Evolutionary conservation across 2,797 vertebrate genomes (phyloP).

Genomic region (Octomys mimax): DNA sequence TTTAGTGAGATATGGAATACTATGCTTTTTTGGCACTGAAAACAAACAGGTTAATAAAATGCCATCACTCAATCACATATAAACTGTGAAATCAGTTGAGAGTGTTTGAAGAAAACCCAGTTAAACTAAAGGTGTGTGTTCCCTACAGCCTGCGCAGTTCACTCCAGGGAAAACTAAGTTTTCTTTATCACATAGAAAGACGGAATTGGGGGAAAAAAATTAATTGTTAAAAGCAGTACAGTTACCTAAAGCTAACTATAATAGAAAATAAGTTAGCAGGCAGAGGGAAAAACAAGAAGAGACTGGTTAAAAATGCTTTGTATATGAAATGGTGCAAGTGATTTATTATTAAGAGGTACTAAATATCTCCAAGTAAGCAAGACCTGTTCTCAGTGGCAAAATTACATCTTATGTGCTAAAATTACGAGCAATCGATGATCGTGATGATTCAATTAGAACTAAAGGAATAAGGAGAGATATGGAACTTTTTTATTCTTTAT

Average conservation of each 20-base stretch:
- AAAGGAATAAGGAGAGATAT: neutral
- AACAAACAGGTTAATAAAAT: constrained; percentile 2
- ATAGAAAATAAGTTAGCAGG: neutral
- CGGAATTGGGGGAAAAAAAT: neutral
- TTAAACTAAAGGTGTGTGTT: neutral
- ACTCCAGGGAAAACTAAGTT: constrained; percentile 26
- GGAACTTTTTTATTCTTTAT: neutral
- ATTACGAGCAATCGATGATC: neutral
- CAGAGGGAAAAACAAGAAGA: neutral
- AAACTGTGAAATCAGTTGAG: neutral
- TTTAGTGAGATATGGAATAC: neutral
- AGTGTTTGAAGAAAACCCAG: neutral
- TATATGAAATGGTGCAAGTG: neutral
- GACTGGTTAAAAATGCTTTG: neutral
- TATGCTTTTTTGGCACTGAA: neutral
- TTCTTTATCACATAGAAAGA: neutral
- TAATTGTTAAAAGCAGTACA: constrained; percentile 49
- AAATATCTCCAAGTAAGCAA: neutral
- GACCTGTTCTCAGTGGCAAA: neutral
- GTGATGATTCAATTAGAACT: neutral
- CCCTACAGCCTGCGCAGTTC: neutral
- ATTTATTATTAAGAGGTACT: neutral
- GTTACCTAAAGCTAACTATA: neutral
- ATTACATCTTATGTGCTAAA: neutral
- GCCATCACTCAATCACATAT: neutral